Evolutionary conservation across 2,797 vertebrate genomes (phyloP).

Genomic region (Esox masquinongy): DNA sequence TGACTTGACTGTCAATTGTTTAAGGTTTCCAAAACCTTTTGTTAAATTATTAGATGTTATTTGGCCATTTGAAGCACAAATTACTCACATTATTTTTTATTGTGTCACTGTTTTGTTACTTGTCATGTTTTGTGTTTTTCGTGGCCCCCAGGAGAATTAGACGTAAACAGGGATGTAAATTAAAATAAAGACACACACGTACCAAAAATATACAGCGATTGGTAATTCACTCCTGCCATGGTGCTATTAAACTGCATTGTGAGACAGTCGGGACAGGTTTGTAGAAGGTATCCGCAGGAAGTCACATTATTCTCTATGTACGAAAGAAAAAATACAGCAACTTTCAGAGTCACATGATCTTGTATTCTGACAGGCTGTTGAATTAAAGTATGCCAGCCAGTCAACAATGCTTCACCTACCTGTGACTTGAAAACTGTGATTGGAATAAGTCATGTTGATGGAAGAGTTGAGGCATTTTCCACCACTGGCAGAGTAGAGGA

Average conservation of each 20-base stretch:
- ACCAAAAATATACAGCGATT: neutral
- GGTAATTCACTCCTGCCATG: neutral
- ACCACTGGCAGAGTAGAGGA: neutral
- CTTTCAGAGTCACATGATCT: neutral
- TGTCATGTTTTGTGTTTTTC: too few species aligned
- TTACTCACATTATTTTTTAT: too few species aligned
- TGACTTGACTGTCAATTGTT: neutral
- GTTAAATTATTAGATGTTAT: neutral
- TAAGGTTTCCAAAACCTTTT: neutral
- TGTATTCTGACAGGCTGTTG: neutral
- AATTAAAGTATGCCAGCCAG: neutral
- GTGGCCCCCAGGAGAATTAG: too few species aligned
- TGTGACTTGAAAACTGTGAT: neutral
- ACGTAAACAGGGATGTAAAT: neutral
- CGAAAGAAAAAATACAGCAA: neutral
- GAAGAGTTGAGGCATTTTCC: neutral
- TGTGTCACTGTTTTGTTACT: too few species aligned
- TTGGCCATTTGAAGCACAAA: neutral
- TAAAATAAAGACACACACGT: neutral
- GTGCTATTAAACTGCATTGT: neutral
- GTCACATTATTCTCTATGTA: neutral
- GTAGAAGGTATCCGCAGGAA: neutral
- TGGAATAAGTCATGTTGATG: neutral
- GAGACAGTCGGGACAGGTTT: neutral
- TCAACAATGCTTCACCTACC: neutral